A percentile compares a stretch with the other conserved stretches of the same genome.
Evolutionary conservation across 1,140 invertebrate species (phyloP).

Genomic region (Sycophila sp.): DNA sequence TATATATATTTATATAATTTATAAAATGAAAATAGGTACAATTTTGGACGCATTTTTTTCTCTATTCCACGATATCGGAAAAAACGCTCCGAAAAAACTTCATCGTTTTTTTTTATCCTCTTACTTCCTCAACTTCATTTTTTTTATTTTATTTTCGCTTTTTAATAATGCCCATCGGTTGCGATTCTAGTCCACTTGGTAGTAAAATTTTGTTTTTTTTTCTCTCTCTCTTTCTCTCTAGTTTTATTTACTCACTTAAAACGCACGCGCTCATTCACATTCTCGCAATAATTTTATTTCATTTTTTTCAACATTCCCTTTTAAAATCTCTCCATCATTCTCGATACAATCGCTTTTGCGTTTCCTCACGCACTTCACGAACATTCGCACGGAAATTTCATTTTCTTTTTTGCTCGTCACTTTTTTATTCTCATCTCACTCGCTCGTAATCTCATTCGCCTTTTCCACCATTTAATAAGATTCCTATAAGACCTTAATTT

Average conservation of each 20-base stretch:
- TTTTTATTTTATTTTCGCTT: conserved; percentile 50
- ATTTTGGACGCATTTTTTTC: conserved; percentile 65
- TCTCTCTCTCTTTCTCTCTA: conserved; percentile 49
- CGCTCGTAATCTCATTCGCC: conserved; percentile 41
- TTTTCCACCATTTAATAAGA: conserved; percentile 48
- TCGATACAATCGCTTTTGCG: conserved; percentile 1
- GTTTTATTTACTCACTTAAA: conserved; percentile 33
- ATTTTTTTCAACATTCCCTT: no score
- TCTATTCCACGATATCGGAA: conserved; percentile 52
- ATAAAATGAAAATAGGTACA: conserved; percentile 69
- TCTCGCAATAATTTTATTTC: conserved; percentile 40
- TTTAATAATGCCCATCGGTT: conserved; percentile 68
- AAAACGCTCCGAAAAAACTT: conserved; percentile 65
- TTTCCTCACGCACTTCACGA: conserved; percentile 20
- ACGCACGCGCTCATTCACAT: conserved; percentile 37
- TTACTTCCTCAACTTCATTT: no score
- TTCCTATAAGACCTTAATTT: conserved; percentile 52
- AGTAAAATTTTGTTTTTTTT: conserved; percentile 63
- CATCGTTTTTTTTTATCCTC: conserved; percentile 47
- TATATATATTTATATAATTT: conserved; percentile 62
- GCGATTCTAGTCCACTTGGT: conserved; percentile 68
- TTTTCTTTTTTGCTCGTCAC: not conserved
- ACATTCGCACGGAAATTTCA: conserved; percentile 36
- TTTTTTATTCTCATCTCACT: conserved; percentile 36
- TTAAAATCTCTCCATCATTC: conserved; percentile 17